Percentiles rank a stretch among this genome's conserved stretches.
These are phyloP conservation scores for Boloria selene DNA, from an alignment of 2,888 invertebrate species.

Conservation along the genomic window DNA sequence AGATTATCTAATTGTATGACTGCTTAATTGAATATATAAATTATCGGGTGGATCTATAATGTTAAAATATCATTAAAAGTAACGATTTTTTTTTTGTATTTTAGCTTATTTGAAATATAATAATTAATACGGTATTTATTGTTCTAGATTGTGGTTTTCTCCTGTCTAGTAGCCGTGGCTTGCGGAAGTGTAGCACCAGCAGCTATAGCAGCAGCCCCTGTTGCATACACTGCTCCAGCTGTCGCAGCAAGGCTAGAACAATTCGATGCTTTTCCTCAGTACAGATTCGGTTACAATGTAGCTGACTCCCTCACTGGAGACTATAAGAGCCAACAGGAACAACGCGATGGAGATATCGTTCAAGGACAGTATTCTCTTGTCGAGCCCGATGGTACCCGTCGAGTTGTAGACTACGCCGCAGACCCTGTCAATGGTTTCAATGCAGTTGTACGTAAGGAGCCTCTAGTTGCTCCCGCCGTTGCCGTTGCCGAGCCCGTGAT, in stretches of 20 bases:
- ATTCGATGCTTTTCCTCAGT: constrained; percentile 82
- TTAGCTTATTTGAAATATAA: constrained; percentile 37
- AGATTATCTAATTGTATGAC: too few species aligned
- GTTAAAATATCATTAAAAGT: neutral
- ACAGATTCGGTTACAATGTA: constrained; percentile 61
- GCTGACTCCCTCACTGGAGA: constrained; percentile 69
- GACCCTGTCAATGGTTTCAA: constrained; percentile 68
- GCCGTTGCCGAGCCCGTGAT: constrained; percentile 43
- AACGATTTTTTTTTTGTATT: neutral
- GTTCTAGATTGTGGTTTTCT: constrained; percentile 71
- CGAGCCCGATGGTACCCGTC: constrained; percentile 66
- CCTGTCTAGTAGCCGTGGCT: constrained; percentile 64
- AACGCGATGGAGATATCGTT: constrained; percentile 62
- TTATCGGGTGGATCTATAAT: neutral
- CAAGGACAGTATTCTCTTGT: constrained; percentile 65
- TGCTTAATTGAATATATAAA: too few species aligned
- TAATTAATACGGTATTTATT: constrained; percentile 42
- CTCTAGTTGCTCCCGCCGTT: constrained; percentile 47
- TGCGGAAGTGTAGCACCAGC: constrained; percentile 65
- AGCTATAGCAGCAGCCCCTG: constrained; percentile 56
- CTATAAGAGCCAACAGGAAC: constrained; percentile 64
- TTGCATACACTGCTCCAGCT: constrained; percentile 50
- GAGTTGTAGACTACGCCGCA: constrained; percentile 68
- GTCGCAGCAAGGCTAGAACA: constrained; percentile 66
- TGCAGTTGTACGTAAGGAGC: constrained; percentile 65